These are phyloP conservation scores for Zoanthus solanderi DNA, from an alignment of 92 coral and sea anemone species.

Conservation along the genomic window DNA sequence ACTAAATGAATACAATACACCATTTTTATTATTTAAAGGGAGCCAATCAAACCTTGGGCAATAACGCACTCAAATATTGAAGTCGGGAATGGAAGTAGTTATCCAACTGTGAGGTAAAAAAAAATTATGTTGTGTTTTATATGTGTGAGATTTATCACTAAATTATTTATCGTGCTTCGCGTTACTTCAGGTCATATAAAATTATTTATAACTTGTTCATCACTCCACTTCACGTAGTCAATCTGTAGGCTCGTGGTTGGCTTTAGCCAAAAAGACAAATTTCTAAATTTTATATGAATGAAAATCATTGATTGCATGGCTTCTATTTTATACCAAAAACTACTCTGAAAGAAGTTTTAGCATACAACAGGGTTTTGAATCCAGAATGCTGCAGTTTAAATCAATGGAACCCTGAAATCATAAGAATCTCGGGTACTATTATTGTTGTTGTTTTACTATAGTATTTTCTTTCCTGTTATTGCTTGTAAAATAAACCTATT, in stretches of 20 bases:
- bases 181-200: not conserved
- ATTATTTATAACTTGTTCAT: not conserved
- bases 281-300: not conserved
- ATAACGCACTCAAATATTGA: constrained; percentile 87
- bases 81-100: constrained; percentile 45
- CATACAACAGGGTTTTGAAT: too few relatives aligned
- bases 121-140: not conserved
- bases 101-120: constrained; percentile 32
- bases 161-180: constrained; percentile 18
- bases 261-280: not conserved
- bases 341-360: too few relatives aligned
- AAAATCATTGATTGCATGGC: too few relatives aligned
- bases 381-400: too few relatives aligned
- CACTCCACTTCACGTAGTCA: not conserved
- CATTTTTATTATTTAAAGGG: constrained; percentile 50
- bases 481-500: too few relatives aligned
- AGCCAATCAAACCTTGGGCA: constrained; percentile 70
- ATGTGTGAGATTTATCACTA: not conserved
- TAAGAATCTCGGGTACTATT: too few relatives aligned
- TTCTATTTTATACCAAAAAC: too few relatives aligned
- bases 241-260: too few relatives aligned
- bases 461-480: too few relatives aligned
- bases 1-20: not conserved
- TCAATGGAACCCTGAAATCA: too few relatives aligned
- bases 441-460: too few relatives aligned